Percentiles rank a stretch among this genome's conserved stretches.
Conservation (phyloP, 2,797 vertebrate genomes). For the Sebastes steindachneri region DNA sequence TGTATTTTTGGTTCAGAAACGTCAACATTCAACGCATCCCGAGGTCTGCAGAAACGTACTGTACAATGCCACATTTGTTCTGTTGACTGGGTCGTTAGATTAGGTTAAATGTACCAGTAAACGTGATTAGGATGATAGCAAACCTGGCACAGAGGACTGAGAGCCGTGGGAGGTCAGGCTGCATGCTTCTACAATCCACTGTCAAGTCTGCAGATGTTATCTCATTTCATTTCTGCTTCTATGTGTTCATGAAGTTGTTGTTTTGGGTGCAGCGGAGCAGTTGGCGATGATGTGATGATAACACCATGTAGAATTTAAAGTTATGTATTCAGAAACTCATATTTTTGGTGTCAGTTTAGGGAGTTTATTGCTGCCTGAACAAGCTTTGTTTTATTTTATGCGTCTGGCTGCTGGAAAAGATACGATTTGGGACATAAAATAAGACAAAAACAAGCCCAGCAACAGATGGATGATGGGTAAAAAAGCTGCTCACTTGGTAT, state of each 20-base stretch:
- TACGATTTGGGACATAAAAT: not conserved
- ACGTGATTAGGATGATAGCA: not conserved
- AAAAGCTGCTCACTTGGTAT: constrained; percentile 86
- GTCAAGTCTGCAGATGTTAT: not conserved
- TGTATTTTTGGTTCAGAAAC: no score
- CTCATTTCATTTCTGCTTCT: not conserved
- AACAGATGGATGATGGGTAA: not conserved
- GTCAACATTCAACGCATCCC: no score
- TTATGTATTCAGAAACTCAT: not conserved
- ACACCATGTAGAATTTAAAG: not conserved
- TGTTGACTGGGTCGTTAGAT: not conserved
- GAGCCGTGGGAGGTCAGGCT: not conserved
- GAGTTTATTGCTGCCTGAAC: not conserved
- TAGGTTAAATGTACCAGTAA: accelerated
- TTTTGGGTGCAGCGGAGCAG: not conserved
- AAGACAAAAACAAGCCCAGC: not conserved
- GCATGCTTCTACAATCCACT: no score
- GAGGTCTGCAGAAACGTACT: no score
- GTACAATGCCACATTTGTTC: no score
- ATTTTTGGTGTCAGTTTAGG: not conserved
- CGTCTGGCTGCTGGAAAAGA: not conserved
- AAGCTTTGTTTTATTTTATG: not conserved
- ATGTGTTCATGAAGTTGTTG: no score
- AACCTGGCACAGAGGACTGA: not conserved
- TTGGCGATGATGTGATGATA: no score